Conservation (phyloP, 1,140 invertebrate species). For the Brachionus paranguensis region DNA sequence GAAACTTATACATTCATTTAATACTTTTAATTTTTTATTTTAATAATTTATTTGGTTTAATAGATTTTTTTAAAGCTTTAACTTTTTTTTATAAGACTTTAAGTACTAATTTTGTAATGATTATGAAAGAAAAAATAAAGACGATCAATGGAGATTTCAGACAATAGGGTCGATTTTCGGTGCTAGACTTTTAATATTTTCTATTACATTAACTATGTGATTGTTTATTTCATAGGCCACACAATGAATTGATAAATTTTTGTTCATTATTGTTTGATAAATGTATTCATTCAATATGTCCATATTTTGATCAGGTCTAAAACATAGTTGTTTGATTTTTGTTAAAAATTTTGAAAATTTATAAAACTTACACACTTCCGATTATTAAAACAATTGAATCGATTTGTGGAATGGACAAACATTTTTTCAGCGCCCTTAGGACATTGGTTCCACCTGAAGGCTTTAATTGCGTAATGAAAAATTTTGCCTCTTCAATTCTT, state of each 20-base stretch:
- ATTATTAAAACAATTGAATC: constrained; percentile 50
- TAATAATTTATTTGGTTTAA: too few relatives aligned
- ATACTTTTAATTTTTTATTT: too few relatives aligned
- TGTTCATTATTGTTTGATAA: constrained; percentile 50
- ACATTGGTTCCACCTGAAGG: constrained; percentile 52
- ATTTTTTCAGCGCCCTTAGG: constrained; percentile 52
- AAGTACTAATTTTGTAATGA: too few relatives aligned
- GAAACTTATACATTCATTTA: too few relatives aligned
- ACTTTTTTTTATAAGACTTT: too few relatives aligned
- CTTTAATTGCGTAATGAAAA: constrained; percentile 41
- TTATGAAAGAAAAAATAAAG: too few relatives aligned
- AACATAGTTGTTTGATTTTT: background rate
- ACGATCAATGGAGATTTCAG: too few relatives aligned
- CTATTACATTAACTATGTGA: constrained; percentile 49
- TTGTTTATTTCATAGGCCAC: constrained; percentile 55
- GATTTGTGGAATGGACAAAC: constrained; percentile 49
- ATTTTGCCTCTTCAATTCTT: constrained; percentile 28
- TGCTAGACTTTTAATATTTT: background rate
- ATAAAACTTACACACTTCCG: constrained; percentile 52
- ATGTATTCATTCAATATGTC: constrained; percentile 54
- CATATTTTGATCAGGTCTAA: constrained; percentile 52
- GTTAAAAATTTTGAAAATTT: background rate
- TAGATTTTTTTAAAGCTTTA: too few relatives aligned
- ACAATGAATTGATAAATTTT: constrained; percentile 47
- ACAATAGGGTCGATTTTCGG: too few relatives aligned